Evolutionary conservation across 2,888 invertebrate genomes (phyloP), one percentile per base, ranked within the genome.

Genomic region (Lasiommata megera): DNA sequence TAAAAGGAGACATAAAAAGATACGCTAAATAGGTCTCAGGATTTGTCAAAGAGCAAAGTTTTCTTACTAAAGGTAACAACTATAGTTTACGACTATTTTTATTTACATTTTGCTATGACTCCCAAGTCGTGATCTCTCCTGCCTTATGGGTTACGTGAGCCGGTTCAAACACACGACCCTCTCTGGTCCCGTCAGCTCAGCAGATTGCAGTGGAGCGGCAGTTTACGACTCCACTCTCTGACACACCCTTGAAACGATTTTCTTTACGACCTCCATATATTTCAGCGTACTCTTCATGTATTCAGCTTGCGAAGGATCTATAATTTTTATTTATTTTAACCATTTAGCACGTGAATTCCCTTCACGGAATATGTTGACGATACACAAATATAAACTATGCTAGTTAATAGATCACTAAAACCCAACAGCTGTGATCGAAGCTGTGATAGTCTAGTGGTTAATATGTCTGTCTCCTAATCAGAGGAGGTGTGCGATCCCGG

Each of bases 71-170:
- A 23, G 2, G 2, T 23, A 23, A 23, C 23, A 23, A 23, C 5
- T 23, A 5, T 23, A 3, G 41, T 51, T 58, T 54, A 59, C 59
- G 50, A 56, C 34, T 28, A 14, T 46, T 31, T 53, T 31, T 59
- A 47, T 62, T 54, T 54, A 52, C 23, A 54, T 38, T 51, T 28
- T 16, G 44, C 41, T 36, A 23, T 58, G 36, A 52, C 68, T 63
- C 64, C 65, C 65, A 67, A 70, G 68, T 67, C 67, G 29, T n/a
- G 38, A 38, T 23, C 43, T 12, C 23, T 12, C 66, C 64, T 67
- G 70, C 67, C 70, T 76, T 74, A 74, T 64, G 69, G 72, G 60
- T 68, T 74, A 77, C 80, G 79, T 79, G 79, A 77, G 69, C 67
- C 66, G 76, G 73, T 73, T 73, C 63, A 66, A 70, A 66, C 67